phyloP scores from a whole-genome alignment of 2,797 vertebrate genomes.

The Apodemus agrarius region DNA sequence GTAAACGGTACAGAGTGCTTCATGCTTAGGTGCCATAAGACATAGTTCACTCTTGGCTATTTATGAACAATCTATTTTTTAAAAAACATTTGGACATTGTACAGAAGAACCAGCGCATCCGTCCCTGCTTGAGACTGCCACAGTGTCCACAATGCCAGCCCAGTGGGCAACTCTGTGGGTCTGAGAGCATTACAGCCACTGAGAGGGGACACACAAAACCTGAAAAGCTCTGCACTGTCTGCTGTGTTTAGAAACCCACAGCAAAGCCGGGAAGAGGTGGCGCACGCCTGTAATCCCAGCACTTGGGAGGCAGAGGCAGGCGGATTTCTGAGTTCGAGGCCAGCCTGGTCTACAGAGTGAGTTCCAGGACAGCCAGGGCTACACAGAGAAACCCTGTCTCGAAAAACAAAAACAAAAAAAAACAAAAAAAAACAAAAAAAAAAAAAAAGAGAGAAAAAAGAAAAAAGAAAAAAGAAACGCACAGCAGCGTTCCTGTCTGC shows the following conservation, averaged over 20 bases:
- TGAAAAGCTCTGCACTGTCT: background rate
- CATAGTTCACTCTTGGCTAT: background rate
- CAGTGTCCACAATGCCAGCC: background rate
- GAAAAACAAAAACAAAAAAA: no score
- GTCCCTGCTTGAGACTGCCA: background rate
- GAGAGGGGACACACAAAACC: background rate
- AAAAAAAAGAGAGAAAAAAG: no score
- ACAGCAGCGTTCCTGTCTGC: background rate
- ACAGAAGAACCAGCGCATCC: background rate
- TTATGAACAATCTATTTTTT: background rate
- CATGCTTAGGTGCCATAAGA: background rate
- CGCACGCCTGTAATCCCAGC: no score
- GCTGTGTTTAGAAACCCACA: background rate
- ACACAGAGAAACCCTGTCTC: no score
- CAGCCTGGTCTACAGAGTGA: no score
- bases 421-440: no score
- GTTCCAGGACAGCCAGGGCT: no score
- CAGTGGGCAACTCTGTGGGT: background rate
- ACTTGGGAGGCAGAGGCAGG: no score
- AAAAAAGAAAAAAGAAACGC: no score
- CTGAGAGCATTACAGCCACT: background rate
- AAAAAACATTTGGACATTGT: background rate
- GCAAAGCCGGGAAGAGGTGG: no score
- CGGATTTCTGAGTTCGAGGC: no score
- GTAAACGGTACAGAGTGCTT: background rate